Percentiles rank a stretch among this genome's conserved stretches.
These are phyloP conservation scores for Mizuhopecten yessoensis DNA, from an alignment of 1,140 invertebrate species.

Conservation along the genomic window DNA sequence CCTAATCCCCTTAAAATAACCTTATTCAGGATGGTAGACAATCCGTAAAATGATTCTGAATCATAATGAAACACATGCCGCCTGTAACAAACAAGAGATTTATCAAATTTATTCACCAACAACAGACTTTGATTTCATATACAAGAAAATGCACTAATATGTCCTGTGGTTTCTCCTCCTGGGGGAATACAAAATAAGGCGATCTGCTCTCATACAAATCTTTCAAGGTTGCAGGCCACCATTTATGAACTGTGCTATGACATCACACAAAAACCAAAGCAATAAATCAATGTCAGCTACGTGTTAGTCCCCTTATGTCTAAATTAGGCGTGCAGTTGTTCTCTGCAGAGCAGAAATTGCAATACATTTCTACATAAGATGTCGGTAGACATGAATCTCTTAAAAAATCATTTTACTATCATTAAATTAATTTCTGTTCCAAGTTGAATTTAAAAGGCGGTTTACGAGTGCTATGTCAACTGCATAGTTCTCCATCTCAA, in stretches of 20 bases:
- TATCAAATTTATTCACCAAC: not conserved
- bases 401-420: no score
- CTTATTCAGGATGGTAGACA: not conserved
- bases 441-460: no score
- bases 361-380: no score
- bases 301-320: no score
- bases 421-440: no score
- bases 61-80: slow-evolving; percentile 26
- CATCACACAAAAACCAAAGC: not conserved
- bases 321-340: no score
- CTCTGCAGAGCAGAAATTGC: no score
- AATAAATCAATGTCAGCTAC: no score
- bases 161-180: not conserved
- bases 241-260: not conserved
- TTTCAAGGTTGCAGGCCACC: not conserved
- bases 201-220: not conserved
- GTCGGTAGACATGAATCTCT: no score
- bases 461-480: no score
- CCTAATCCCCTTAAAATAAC: slow-evolving; percentile 33
- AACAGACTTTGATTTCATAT: slow-evolving; percentile 14
- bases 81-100: not conserved
- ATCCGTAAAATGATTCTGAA: slow-evolving; percentile 1
- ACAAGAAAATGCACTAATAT: slow-evolving; percentile 18
- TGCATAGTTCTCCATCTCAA: no score
- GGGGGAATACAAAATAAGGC: not conserved